These are phyloP conservation scores for Deilephila porcellus DNA, from an alignment of 2,888 invertebrate species.

Conservation along the genomic window DNA sequence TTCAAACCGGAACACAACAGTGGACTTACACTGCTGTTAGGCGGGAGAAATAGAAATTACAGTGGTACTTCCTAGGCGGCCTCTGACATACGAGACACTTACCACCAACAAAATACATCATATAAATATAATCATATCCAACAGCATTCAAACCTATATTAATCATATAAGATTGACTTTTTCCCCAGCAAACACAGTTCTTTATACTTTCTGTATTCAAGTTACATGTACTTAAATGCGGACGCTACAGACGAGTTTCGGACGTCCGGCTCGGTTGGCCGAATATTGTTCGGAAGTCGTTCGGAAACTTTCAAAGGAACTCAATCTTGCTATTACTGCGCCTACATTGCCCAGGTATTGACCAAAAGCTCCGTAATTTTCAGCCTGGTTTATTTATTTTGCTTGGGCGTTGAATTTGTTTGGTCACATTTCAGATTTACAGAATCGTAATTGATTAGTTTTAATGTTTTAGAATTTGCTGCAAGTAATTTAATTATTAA, in stretches of 20 bases:
- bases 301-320: slow-evolving; percentile 23
- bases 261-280: slow-evolving; percentile 18
- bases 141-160: background rate
- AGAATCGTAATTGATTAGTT: too few species aligned
- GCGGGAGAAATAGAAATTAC: too few species aligned
- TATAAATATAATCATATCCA: background rate
- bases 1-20: too few species aligned
- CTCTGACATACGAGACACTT: too few species aligned
- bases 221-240: slow-evolving; percentile 20
- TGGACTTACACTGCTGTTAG: too few species aligned
- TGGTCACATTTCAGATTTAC: too few species aligned
- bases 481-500: too few species aligned
- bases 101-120: too few species aligned
- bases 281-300: slow-evolving; percentile 25
- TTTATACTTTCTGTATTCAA: slow-evolving; percentile 1
- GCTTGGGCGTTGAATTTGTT: too few species aligned
- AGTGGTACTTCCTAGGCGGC: too few species aligned
- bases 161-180: background rate
- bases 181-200: background rate
- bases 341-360: slow-evolving; percentile 12
- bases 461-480: too few species aligned
- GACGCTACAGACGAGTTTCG: slow-evolving; percentile 20
- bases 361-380: background rate
- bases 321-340: slow-evolving; percentile 12
- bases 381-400: background rate